Evolutionary conservation across 2,888 invertebrate genomes (phyloP).

Genomic region (Megamerina dolium): DNA sequence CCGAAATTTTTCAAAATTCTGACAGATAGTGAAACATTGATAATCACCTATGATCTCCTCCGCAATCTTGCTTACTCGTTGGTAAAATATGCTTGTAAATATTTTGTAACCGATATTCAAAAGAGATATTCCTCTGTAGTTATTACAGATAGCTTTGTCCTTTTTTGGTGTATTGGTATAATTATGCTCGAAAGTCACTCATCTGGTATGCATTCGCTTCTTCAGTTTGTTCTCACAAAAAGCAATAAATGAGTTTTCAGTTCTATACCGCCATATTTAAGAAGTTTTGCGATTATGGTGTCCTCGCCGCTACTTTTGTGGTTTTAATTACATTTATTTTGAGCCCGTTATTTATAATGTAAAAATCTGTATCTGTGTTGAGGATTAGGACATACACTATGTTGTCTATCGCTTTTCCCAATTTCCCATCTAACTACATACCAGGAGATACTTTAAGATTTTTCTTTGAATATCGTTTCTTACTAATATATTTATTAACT

Average conservation of each 20-base stretch:
- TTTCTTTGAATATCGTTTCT: too few relatives aligned
- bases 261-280: slow-evolving; percentile 6
- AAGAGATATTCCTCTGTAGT: slow-evolving; percentile 6
- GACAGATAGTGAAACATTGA: slow-evolving; percentile 7
- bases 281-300: slow-evolving; percentile 1
- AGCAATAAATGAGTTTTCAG: not conserved
- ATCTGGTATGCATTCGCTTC: too few relatives aligned
- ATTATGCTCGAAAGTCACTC: too few relatives aligned
- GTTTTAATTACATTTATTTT: too few relatives aligned
- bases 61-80: slow-evolving; percentile 4
- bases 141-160: not conserved
- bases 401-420: too few relatives aligned
- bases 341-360: too few relatives aligned
- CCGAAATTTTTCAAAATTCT: slow-evolving; percentile 5
- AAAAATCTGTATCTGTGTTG: too few relatives aligned
- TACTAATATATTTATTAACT: too few relatives aligned
- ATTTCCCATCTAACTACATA: too few relatives aligned
- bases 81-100: slow-evolving; percentile 8
- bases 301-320: slow-evolving; percentile 4
- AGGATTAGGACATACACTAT: too few relatives aligned
- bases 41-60: slow-evolving; percentile 8
- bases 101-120: slow-evolving; percentile 6
- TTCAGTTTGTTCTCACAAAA: slow-evolving; percentile 1
- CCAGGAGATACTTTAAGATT: too few relatives aligned
- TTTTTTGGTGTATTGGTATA: too few relatives aligned